Base-by-base conservation (phyloP, 2,797 vertebrate species). In the Gobionotothen gibberifrons region DNA sequence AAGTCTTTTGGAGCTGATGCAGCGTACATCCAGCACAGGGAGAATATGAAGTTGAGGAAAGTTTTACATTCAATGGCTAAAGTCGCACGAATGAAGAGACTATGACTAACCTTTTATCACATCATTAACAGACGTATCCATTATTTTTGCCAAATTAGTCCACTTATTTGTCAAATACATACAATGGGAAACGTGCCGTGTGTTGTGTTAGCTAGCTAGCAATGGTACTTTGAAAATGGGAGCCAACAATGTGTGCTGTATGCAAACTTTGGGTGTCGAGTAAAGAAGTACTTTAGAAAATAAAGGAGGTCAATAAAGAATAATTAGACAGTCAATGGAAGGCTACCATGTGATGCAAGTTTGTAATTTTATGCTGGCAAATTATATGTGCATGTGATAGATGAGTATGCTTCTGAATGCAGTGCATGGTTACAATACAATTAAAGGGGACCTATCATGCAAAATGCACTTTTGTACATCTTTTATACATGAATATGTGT, bases 1-100 rank as follows among this genome's bases (percentile, higher is more conserved):
- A 55, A 51, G 61, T 48, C 47, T 3, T 32, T 82, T 72, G 56
- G 62, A 72, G 84, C 85, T 90, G 89, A 91, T 65, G 69, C 83
- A 82, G 91, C 86, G 79, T 2, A 87, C 87, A 85, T 70, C 55
- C 65, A 62, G 76, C 47, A 43, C 46, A 69, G 53, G 5, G 47
- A 76, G 57, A 85, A 64, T 48, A 69, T 52, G 52, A 72, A 65
- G 55, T n/a, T 21, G 36, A 67, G 29, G 14, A 16, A 58, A 44
- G 21, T 75, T 44, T 46, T 21, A 36, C 54, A 39, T 26, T n/a
- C 13, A 49, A 44, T 9, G 26, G 48, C 59, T 57, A 6, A 22
- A 19, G 56, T 63, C 22, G 66, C 14, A 14, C 22, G 39, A 57
- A 66, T 17, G 40, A 64, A 47, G 71, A 57, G 4, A 63, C 5